Percentiles rank a stretch among this genome's conserved stretches.
Conservation (phyloP, 1,140 invertebrate genomes). For the Saccostrea glomerata region DNA sequence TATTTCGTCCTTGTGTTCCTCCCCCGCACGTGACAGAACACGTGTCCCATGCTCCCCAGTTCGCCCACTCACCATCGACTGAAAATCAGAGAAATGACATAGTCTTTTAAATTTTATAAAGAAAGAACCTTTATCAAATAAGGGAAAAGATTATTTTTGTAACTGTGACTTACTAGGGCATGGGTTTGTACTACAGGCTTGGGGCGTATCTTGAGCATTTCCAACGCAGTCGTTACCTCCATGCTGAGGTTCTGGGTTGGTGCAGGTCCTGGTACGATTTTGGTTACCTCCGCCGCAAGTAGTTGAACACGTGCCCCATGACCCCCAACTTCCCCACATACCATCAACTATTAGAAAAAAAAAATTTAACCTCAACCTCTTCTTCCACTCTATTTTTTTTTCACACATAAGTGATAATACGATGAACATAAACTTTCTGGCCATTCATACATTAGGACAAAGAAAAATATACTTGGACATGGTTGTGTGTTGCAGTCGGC, state of each 20-base stretch:
- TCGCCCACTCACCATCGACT: conserved; percentile 44
- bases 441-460: too few species aligned
- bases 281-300: conserved; percentile 92
- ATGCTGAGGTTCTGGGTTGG: conserved; percentile 52
- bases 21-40: conserved; percentile 43
- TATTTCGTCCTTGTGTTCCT: conserved; percentile 12
- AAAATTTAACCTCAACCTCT: too few species aligned
- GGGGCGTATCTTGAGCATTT: conserved; percentile 38
- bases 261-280: conserved; percentile 72
- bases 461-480: background rate
- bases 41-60: conserved; percentile 18
- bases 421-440: too few species aligned
- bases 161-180: conserved; percentile 62
- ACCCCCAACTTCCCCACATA: conserved; percentile 80
- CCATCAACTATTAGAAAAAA: conserved; percentile 65
- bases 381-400: too few species aligned
- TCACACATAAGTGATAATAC: too few species aligned
- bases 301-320: conserved; percentile 92
- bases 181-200: conserved; percentile 57
- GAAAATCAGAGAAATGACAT: background rate
- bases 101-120: too few species aligned
- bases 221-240: conserved; percentile 66
- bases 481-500: conserved; percentile 6
- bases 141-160: too few species aligned
- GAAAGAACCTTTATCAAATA: too few species aligned